These are phyloP conservation scores for Scaptomyza pallida DNA, from an alignment of 1,140 invertebrate species.

Conservation along the genomic window DNA sequence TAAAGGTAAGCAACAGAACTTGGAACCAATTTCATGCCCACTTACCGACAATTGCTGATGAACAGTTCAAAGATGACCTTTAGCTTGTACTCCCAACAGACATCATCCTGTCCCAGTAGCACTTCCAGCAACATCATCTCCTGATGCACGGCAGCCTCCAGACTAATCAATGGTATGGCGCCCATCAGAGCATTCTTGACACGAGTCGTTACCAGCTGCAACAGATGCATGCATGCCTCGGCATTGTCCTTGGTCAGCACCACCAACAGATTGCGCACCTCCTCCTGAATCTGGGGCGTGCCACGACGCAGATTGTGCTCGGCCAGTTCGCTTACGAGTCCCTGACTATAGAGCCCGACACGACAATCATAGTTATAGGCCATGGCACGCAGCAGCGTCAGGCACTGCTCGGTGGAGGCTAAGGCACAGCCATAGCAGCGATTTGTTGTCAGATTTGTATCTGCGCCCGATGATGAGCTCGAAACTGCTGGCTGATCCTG, in stretches of 20 bases:
- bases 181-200: slow-evolving; percentile 91
- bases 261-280: slow-evolving; percentile 94
- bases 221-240: slow-evolving; percentile 94
- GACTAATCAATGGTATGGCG: slow-evolving; percentile 86
- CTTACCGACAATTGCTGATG: slow-evolving; percentile 88
- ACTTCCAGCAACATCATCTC: slow-evolving; percentile 95
- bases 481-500: slow-evolving; percentile 83
- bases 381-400: slow-evolving; percentile 95
- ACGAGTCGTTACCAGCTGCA: slow-evolving; percentile 91
- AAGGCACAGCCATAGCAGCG: slow-evolving; percentile 94
- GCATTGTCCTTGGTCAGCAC: slow-evolving; percentile 95
- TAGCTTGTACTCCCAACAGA: slow-evolving; percentile 97
- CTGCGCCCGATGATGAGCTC: slow-evolving; percentile 7
- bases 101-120: slow-evolving; percentile 95
- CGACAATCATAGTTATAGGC: slow-evolving; percentile 92
- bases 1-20: slow-evolving; percentile 88
- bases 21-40: slow-evolving; percentile 1
- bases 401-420: slow-evolving; percentile 95
- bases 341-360: slow-evolving; percentile 92
- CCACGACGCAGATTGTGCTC: slow-evolving; percentile 94
- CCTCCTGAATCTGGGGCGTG: slow-evolving; percentile 91
- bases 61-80: slow-evolving; percentile 95
- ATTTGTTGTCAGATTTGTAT: slow-evolving; percentile 80
- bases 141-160: slow-evolving; percentile 91
- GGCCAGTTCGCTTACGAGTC: slow-evolving; percentile 94